Evolutionary conservation across 92 coral and sea anemone genomes (phyloP), one percentile per base, ranked within the genome.

Genomic region (Hydrozoanthus gracilis): DNA sequence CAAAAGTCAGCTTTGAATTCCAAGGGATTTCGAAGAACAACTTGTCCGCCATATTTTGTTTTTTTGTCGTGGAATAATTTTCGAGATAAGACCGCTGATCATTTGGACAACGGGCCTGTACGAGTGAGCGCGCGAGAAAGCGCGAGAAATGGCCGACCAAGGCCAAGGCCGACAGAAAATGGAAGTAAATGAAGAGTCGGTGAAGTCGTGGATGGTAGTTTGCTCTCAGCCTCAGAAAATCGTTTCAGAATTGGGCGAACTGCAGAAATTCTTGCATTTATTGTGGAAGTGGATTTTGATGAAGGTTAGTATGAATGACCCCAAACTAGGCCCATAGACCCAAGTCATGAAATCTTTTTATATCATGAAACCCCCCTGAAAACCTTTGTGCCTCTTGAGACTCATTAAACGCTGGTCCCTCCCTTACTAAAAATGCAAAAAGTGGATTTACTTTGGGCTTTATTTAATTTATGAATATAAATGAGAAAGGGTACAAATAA

Each of bases 131-230:
- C 64, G 77, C 62, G 54, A 67, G 16, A 11, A 11, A 64, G 69
- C 39, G 20, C 18, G 69, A 35, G 69, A 15, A 5, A 17, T 1
- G 54, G 44, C 27, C 0, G 5, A 39, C n/a, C 49, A 55, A 70
- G 12, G 7, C 50, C 70, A 73, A 18, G 47, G 68, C 20, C 18
- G 13, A 8, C 6, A 39, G 44, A 6, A 76, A 12, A 93, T 86
- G 89, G 91, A 89, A 80, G 62, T 96, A 52, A 74, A 84, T n/a
- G 99, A 97, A 82, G 84, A 62, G 16, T 89, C 89, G 18, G 90
- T 95, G 62, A 89, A 89, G 51, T 87, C 77, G 17, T 97, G 99
- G 99, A 45, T 92, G 69, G 85, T 50, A 27, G 50, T 66, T 15
- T 86, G 76, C 47, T 68, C 47, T 15, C 86, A 84, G n/a, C 87